These are phyloP conservation scores for Dryocosmus kuriphilus DNA, from an alignment of 2,888 invertebrate species.

Conservation along the genomic window DNA sequence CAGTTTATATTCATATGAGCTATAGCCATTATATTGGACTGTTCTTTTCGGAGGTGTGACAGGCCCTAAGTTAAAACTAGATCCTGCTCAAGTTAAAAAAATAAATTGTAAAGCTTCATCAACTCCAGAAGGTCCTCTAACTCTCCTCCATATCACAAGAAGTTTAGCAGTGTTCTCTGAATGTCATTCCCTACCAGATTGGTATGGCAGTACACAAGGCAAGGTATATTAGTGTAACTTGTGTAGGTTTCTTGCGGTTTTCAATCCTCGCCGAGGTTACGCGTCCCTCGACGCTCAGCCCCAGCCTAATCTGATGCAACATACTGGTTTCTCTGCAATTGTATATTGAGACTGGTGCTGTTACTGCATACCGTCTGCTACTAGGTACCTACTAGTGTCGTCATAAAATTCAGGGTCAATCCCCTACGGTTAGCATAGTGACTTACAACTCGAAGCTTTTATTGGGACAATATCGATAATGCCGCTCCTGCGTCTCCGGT, in stretches of 20 bases:
- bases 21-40: too few species aligned
- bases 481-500: slow-evolving; percentile 54
- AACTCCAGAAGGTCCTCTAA: too few species aligned
- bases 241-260: slow-evolving; percentile 61
- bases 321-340: too few species aligned
- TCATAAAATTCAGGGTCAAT: slow-evolving; percentile 77
- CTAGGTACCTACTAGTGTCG: slow-evolving; percentile 3
- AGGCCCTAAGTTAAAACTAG: too few species aligned
- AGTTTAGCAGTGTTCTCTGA: not conserved
- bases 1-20: too few species aligned
- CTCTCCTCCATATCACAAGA: not conserved
- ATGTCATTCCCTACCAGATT: not conserved
- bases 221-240: not conserved
- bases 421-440: slow-evolving; percentile 72
- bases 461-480: slow-evolving; percentile 64
- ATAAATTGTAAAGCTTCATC: too few species aligned
- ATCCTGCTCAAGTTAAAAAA: too few species aligned
- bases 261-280: slow-evolving; percentile 68
- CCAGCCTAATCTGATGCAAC: too few species aligned
- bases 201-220: not conserved
- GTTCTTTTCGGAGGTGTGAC: too few species aligned
- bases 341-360: not conserved
- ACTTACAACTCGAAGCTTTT: slow-evolving; percentile 54
- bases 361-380: not conserved
- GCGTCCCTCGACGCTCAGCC: slow-evolving; percentile 63